phyloP scores from a whole-genome alignment of 2,888 invertebrate species.

The Augiades crinisus region DNA sequence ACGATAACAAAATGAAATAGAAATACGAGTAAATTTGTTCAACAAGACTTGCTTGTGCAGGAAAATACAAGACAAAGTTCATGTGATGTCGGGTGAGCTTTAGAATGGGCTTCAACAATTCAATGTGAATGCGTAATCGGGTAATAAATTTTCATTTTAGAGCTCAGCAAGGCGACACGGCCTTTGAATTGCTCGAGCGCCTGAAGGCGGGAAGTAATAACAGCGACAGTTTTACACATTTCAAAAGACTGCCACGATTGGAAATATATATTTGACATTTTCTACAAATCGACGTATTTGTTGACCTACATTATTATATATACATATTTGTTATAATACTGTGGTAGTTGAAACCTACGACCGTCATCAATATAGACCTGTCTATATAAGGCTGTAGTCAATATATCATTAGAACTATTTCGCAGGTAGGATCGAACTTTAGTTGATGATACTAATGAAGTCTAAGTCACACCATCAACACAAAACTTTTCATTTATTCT shows the following conservation, averaged over 20 bases:
- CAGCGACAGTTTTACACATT: neutral
- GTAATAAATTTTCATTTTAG: slow-evolving; percentile 26
- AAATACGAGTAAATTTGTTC: too few species aligned
- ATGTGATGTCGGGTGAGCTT: neutral
- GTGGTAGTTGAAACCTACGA: too few species aligned
- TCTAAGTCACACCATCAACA: too few species aligned
- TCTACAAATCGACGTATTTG: neutral
- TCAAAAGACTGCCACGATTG: slow-evolving; percentile 2
- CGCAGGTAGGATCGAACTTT: neutral
- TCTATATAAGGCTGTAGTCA: too few species aligned
- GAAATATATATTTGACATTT: slow-evolving; percentile 1
- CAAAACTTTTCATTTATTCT: too few species aligned
- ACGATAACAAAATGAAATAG: too few species aligned
- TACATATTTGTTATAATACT: too few species aligned
- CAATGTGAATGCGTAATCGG: slow-evolving; percentile 25
- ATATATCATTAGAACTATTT: too few species aligned
- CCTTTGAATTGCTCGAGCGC: neutral
- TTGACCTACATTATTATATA: neutral
- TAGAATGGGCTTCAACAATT: neutral
- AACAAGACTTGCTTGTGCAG: too few species aligned
- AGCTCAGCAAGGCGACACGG: slow-evolving; percentile 1
- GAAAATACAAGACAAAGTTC: neutral
- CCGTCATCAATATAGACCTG: too few species aligned
- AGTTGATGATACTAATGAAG: too few species aligned
- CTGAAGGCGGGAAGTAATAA: neutral